phyloP scores from a whole-genome alignment of 2,797 vertebrate genomes.

The Nasua narica region DNA sequence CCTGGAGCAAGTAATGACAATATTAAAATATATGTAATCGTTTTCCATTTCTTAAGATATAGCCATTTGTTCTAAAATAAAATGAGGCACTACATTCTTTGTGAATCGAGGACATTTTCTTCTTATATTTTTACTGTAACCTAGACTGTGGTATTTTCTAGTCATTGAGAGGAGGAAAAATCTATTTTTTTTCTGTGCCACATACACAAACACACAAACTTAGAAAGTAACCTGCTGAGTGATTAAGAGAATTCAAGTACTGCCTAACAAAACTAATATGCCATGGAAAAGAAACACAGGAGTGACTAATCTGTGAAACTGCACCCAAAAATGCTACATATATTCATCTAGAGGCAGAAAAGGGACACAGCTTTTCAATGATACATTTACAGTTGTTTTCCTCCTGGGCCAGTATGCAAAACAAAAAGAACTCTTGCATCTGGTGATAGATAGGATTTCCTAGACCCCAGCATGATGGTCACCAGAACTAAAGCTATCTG shows the following conservation, averaged over 20 bases:
- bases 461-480: not conserved
- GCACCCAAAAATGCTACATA: not conserved
- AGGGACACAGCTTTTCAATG: not conserved
- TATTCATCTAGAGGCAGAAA: not conserved
- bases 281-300: not conserved
- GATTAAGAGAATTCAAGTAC: constrained; percentile 76
- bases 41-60: not conserved
- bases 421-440: not conserved
- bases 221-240: constrained; percentile 48
- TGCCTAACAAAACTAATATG: constrained; percentile 61
- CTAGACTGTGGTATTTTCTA: constrained; percentile 77
- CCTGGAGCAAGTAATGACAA: not conserved
- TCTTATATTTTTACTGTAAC: constrained; percentile 75
- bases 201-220: not conserved
- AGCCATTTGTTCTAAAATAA: constrained; percentile 16
- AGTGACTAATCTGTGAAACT: not conserved
- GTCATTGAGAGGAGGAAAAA: constrained; percentile 67
- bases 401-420: not conserved
- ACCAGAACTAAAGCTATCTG: not conserved
- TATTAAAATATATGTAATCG: not conserved
- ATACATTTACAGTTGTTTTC: not conserved
- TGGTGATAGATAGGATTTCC: not conserved
- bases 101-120: constrained; percentile 64
- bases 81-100: not conserved
- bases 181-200: constrained; percentile 43